Base-by-base conservation (phyloP, 2,888 invertebrate species). In the Gymnosoma rotundatum region DNA sequence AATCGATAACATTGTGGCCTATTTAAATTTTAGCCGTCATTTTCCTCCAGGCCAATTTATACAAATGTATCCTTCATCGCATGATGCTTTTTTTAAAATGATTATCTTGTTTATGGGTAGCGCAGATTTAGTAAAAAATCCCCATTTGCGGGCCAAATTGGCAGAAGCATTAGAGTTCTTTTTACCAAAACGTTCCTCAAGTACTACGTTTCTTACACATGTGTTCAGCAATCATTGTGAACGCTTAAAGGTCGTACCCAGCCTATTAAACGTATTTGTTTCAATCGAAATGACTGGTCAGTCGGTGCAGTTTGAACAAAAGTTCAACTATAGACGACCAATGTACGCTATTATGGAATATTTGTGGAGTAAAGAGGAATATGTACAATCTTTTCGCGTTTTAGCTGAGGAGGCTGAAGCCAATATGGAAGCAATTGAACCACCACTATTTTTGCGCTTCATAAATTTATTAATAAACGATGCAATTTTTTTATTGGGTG, bases 241-340 rank as follows among this genome's bases (percentile, higher is more conserved):
- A 90, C 93, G 95, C 64, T 87, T 93, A 88, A 92, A 98, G 94
- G 94, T 98, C 80, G 95, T 97, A 14, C 94, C 95, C 60, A 96
- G 95, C 89, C 93, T 99, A 38, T 93, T 98, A 76, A 95, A 97
- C 90, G 98, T 99, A 10, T 99, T 98, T 92, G 98, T 99, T n/a
- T 96, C 97, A 86, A 99, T 99, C 83, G 98, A 99, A 93, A 97
- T 98, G 97, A 98, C 98, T 0, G 98, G 98, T 0, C 97, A 98
- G 91, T 97, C 96, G 89, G 98, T 98, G 21, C 96, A 97, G 89
- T 98, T 98, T 90, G 98, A 98, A 91, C 98, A 98, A 92, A 99
- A 98, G 93, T 99, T 99, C 92, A 98, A 98, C 92, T 99, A 99
- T 91, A 94, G 98, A 25, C 94, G 97, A 54, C 98, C 98, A 2